phyloP scores from a whole-genome alignment of 2,888 invertebrate species.

The Apodemia mormo region DNA sequence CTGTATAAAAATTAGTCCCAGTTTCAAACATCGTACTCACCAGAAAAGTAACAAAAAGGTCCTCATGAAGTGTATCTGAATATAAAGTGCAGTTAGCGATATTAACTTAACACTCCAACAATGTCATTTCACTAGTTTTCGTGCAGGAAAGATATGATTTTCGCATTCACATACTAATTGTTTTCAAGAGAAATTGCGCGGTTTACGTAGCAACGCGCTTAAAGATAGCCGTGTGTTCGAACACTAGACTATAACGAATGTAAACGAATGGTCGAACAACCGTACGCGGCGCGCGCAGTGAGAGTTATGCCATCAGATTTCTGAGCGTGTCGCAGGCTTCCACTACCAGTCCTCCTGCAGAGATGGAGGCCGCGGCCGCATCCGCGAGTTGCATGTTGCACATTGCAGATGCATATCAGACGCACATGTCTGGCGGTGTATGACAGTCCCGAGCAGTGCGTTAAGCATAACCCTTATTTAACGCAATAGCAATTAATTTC shows the following conservation, averaged over 20 bases:
- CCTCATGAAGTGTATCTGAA: conserved; percentile 68
- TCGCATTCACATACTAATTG: conserved; percentile 77
- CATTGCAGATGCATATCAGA: conserved; percentile 46
- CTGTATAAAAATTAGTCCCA: conserved; percentile 15
- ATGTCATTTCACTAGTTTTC: conserved; percentile 74
- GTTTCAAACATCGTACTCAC: conserved; percentile 23
- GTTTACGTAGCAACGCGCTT: conserved; percentile 61
- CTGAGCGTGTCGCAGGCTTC: conserved; percentile 38
- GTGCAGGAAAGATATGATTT: conserved; percentile 63
- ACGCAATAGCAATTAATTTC: neutral
- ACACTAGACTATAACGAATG: conserved; percentile 54
- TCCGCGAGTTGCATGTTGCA: conserved; percentile 62
- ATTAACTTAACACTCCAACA: conserved; percentile 58
- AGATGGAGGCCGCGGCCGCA: conserved; percentile 50
- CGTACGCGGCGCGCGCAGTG: conserved; percentile 78
- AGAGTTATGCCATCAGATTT: conserved; percentile 66
- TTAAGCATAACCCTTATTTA: neutral
- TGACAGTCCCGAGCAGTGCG: conserved; percentile 13
- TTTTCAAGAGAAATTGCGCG: conserved; percentile 70
- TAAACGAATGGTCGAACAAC: conserved; percentile 61
- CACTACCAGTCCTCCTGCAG: conserved; percentile 44
- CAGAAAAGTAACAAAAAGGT: conserved; percentile 50
- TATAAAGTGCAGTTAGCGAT: conserved; percentile 46
- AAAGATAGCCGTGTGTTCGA: conserved; percentile 59
- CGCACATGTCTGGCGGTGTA: conserved; percentile 41